Percentiles rank a stretch among this genome's conserved stretches.
These are phyloP conservation scores for Microtus oregoni DNA, from an alignment of 2,113 vertebrate genomes.

Conservation along the genomic window DNA sequence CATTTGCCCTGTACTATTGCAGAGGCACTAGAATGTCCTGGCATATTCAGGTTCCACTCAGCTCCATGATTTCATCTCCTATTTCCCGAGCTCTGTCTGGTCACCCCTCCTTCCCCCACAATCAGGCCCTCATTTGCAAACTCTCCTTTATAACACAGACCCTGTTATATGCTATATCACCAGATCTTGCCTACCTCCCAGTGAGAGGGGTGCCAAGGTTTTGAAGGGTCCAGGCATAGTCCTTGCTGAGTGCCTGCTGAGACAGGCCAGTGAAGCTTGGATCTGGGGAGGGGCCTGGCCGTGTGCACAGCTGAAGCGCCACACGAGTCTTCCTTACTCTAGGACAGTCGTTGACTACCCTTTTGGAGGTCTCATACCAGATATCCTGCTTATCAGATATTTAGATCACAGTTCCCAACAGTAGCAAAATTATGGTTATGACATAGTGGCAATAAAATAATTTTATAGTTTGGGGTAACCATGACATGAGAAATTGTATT, in stretches of 20 bases:
- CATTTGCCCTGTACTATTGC: no score
- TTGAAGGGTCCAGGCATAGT: background rate
- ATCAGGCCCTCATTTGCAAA: background rate
- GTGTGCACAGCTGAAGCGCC: background rate
- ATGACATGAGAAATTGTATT: background rate
- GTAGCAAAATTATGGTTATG: background rate
- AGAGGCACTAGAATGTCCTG: background rate
- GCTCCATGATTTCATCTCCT: background rate
- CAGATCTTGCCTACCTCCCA: background rate
- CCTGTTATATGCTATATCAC: background rate
- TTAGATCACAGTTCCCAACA: background rate
- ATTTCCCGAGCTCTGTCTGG: background rate
- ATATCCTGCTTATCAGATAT: background rate
- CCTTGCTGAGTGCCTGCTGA: background rate
- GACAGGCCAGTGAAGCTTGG: background rate
- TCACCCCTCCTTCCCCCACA: background rate
- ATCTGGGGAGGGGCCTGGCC: background rate
- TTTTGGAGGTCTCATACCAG: background rate
- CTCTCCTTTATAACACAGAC: background rate
- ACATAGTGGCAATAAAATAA: background rate
- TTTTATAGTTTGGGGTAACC: background rate
- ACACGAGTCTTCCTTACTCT: background rate
- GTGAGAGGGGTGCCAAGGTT: no score
- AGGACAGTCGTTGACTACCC: background rate
- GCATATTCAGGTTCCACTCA: background rate